Evolutionary conservation across 2,888 invertebrate species (phyloP).

Genomic region (Amiota mariae): DNA sequence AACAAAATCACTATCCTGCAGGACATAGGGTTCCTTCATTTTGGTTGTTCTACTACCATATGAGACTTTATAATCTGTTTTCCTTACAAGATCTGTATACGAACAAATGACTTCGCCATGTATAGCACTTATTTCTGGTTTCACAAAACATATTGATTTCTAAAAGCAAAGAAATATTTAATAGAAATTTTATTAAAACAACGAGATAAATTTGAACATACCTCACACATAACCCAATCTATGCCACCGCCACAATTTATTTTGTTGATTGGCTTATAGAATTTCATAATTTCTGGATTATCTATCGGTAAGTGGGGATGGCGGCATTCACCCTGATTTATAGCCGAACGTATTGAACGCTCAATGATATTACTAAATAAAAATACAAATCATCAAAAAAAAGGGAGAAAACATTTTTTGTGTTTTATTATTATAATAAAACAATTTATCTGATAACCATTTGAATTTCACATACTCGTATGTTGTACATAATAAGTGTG

Average conservation of each 20-base stretch:
- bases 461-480: background rate
- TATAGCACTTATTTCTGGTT: slow-evolving; percentile 65
- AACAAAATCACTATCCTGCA: slow-evolving; percentile 82
- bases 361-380: slow-evolving; percentile 74
- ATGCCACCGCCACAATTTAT: slow-evolving; percentile 78
- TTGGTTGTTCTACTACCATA: slow-evolving; percentile 75
- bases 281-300: slow-evolving; percentile 83
- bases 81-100: slow-evolving; percentile 82
- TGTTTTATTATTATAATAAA: too few species aligned
- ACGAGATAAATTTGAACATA: slow-evolving; percentile 66
- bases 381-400: slow-evolving; percentile 37
- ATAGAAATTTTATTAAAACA: background rate
- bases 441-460: background rate
- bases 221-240: slow-evolving; percentile 85
- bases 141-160: slow-evolving; percentile 72
- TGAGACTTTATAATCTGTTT: slow-evolving; percentile 78
- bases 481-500: too few species aligned
- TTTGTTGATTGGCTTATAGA: slow-evolving; percentile 77
- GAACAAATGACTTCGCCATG: slow-evolving; percentile 74
- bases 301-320: slow-evolving; percentile 80
- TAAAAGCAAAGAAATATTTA: slow-evolving; percentile 35
- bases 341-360: slow-evolving; percentile 73
- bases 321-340: slow-evolving; percentile 77
- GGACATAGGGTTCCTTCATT: slow-evolving; percentile 77
- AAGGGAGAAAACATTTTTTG: slow-evolving; percentile 26